These are phyloP conservation scores for Drosophila dives DNA, from an alignment of 2,888 invertebrate genomes.

Conservation along the genomic window DNA sequence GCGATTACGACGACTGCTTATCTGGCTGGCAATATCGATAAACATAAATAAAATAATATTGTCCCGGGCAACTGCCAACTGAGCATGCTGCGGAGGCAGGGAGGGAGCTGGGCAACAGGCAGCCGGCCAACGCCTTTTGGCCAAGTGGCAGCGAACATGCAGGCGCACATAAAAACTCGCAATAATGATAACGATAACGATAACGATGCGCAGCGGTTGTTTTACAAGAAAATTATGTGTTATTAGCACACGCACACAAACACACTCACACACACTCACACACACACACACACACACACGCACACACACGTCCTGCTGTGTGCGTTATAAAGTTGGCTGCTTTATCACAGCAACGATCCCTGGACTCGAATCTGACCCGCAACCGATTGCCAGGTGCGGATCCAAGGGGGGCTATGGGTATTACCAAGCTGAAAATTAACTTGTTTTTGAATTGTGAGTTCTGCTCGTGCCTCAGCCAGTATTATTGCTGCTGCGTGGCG, in stretches of 20 bases:
- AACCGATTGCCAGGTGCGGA: not conserved
- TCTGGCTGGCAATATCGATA: constrained; percentile 74
- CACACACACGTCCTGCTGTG: constrained; percentile 67
- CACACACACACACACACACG: constrained; percentile 5
- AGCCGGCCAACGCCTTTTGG: constrained; percentile 27
- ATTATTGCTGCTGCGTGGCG: constrained; percentile 24
- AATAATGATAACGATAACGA: constrained; percentile 78
- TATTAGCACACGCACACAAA: constrained; percentile 68
- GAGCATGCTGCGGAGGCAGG: not conserved
- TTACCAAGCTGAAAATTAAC: constrained; percentile 64
- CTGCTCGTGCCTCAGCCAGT: constrained; percentile 62
- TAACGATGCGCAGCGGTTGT: constrained; percentile 82
- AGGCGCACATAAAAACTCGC: constrained; percentile 77
- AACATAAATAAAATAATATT: constrained; percentile 79
- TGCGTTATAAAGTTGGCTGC: constrained; percentile 74
- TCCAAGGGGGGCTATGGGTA: not conserved
- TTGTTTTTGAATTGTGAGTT: constrained; percentile 79
- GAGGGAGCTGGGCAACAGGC: not conserved
- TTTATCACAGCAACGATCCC: constrained; percentile 66
- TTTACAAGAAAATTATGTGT: constrained; percentile 80
- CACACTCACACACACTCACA: constrained; percentile 6
- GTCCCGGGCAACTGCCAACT: constrained; percentile 55
- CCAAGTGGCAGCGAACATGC: constrained; percentile 69
- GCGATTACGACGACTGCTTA: constrained; percentile 62
- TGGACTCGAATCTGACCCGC: constrained; percentile 15